Conservation (phyloP, 2,888 invertebrate genomes). For the Noctua fimbriata region DNA sequence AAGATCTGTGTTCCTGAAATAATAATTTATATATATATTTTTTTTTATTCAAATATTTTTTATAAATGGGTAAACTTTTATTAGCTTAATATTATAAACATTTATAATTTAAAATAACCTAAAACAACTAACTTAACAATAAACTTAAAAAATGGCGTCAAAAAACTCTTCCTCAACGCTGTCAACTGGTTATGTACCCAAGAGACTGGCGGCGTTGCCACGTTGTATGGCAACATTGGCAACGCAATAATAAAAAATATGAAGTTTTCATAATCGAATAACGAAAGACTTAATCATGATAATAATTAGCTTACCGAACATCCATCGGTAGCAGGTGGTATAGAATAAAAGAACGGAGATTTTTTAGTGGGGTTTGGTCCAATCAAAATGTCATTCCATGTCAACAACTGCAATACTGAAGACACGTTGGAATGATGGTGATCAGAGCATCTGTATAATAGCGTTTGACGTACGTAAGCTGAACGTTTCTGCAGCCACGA, state of each 20-base stretch:
- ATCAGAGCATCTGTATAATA: accelerated
- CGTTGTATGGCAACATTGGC: too few species aligned
- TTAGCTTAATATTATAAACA: too few species aligned
- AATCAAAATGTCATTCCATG: conserved; percentile 19
- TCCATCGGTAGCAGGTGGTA: background rate
- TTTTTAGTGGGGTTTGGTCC: conserved; percentile 3
- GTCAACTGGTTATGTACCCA: too few species aligned
- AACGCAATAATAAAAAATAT: too few species aligned
- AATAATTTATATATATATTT: background rate
- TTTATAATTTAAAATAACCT: too few species aligned
- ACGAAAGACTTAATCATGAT: background rate
- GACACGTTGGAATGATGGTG: background rate
- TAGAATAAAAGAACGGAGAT: conserved; percentile 22
- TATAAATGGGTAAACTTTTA: too few species aligned
- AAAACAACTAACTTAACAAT: too few species aligned
- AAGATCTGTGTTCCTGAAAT: background rate
- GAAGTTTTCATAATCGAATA: background rate
- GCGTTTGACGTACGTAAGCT: conserved; percentile 4
- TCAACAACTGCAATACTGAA: conserved; percentile 7
- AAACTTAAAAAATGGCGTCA: too few species aligned
- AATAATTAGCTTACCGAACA: conserved; percentile 12
- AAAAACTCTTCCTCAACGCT: too few species aligned
- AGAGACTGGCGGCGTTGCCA: too few species aligned
- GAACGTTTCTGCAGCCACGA: conserved; percentile 13
- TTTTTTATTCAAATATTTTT: too few species aligned